Evolutionary conservation across 1,140 invertebrate genomes (phyloP).

Genomic region (Zaprionus nigranus): DNA sequence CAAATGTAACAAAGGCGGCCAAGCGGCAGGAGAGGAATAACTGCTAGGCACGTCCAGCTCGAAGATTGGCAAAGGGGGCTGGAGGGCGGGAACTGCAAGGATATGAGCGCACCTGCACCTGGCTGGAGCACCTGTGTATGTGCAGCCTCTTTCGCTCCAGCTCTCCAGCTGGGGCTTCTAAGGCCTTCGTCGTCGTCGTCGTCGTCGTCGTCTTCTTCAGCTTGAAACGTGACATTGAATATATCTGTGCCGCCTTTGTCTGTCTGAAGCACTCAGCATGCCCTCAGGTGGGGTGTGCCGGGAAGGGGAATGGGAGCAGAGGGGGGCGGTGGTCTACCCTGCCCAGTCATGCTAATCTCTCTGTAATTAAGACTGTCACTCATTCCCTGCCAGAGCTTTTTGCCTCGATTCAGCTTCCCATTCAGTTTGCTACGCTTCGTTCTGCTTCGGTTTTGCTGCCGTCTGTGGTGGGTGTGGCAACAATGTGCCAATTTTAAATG

Average conservation of each 20-base stretch:
- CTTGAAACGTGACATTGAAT: slow-evolving; percentile 75
- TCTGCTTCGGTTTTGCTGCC: background rate
- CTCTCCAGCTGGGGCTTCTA: background rate
- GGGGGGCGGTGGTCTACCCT: background rate
- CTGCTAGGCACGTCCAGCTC: slow-evolving; percentile 10
- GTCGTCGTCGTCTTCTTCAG: slow-evolving; percentile 26
- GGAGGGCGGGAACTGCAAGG: background rate
- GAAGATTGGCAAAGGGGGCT: background rate
- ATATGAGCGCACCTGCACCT: background rate
- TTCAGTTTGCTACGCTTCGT: background rate
- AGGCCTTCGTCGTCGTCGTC: background rate
- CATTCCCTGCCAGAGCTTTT: slow-evolving; percentile 42
- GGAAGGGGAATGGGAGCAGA: too few species aligned
- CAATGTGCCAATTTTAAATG: slow-evolving; percentile 55
- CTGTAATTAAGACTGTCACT: slow-evolving; percentile 80
- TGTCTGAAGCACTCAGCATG: slow-evolving; percentile 8
- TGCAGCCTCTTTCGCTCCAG: slow-evolving; percentile 17
- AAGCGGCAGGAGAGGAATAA: slow-evolving; percentile 45
- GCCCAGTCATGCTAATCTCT: slow-evolving; percentile 69
- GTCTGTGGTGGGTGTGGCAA: slow-evolving; percentile 12
- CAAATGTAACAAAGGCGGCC: slow-evolving; percentile 74
- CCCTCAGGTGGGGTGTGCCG: background rate
- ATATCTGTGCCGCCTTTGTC: slow-evolving; percentile 40
- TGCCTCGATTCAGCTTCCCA: background rate
- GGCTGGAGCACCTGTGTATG: slow-evolving; percentile 12